Percentiles rank a stretch among this genome's conserved stretches.
Evolutionary conservation across 2,888 invertebrate genomes (phyloP).

Genomic region (Plagodis pulveraria): DNA sequence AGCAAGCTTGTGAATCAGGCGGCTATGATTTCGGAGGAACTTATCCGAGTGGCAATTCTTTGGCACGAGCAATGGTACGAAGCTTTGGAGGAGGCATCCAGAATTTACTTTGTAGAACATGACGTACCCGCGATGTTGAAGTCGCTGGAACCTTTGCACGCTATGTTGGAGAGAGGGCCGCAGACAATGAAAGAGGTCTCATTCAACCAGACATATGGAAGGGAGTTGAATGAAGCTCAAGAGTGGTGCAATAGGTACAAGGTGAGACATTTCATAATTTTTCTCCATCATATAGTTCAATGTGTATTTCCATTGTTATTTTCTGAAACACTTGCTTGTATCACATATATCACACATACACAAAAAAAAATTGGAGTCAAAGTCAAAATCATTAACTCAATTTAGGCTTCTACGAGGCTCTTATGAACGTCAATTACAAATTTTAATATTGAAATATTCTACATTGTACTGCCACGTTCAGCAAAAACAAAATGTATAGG

Average conservation of each 20-base stretch:
- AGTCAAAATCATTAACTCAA: too few relatives aligned
- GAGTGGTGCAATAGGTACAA: constrained; percentile 98
- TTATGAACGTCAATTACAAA: too few relatives aligned
- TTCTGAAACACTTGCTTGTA: too few relatives aligned
- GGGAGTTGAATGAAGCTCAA: constrained; percentile 96
- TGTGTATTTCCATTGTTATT: too few relatives aligned
- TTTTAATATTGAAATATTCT: too few relatives aligned
- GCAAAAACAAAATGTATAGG: too few relatives aligned
- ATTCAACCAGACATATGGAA: constrained; percentile 97
- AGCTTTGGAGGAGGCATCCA: constrained; percentile 96
- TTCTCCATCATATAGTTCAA: not conserved
- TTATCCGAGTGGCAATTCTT: constrained; percentile 98
- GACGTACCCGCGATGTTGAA: constrained; percentile 99
- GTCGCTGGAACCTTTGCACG: constrained; percentile 96
- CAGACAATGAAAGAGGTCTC: constrained; percentile 98
- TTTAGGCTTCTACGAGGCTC: too few relatives aligned
- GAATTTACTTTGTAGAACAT: constrained; percentile 97
- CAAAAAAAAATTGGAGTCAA: too few relatives aligned
- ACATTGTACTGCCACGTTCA: too few relatives aligned
- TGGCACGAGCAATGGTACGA: constrained; percentile 99
- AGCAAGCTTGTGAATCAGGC: constrained; percentile 97
- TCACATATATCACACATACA: too few relatives aligned
- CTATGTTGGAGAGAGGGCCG: constrained; percentile 96
- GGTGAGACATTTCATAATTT: constrained; percentile 52
- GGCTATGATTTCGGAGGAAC: constrained; percentile 97